phyloP scores from a whole-genome alignment of 2,888 invertebrate genomes.

The Drosophila conformis region DNA sequence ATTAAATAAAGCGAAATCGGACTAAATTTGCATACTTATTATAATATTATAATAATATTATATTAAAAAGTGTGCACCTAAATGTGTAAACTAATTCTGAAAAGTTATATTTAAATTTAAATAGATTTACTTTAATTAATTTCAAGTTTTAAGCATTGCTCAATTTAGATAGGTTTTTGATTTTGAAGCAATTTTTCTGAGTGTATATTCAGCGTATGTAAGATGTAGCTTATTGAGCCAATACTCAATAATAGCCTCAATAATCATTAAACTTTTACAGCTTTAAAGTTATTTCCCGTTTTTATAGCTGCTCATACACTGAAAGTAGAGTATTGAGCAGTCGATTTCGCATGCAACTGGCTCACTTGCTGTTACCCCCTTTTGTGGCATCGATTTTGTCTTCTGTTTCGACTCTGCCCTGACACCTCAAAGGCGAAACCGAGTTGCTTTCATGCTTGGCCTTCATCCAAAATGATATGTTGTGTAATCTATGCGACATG shows the following conservation, averaged over 20 bases:
- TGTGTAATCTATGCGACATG: conserved; percentile 66
- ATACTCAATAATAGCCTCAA: neutral
- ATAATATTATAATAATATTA: too few relatives aligned
- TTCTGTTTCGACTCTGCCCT: conserved; percentile 25
- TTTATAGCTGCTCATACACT: neutral
- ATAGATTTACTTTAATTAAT: neutral
- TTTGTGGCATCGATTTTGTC: neutral
- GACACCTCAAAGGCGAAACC: conserved; percentile 24
- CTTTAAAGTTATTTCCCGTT: neutral
- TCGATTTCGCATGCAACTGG: neutral
- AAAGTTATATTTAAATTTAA: neutral
- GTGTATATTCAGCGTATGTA: neutral
- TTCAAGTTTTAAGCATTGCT: neutral
- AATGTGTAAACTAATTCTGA: neutral
- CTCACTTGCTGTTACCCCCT: neutral
- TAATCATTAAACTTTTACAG: neutral
- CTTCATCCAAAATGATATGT: conserved; percentile 56
- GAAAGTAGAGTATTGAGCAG: neutral
- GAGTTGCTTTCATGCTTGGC: conserved; percentile 30
- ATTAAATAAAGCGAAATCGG: neutral
- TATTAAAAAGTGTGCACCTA: too few relatives aligned
- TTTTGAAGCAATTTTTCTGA: neutral
- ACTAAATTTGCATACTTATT: neutral
- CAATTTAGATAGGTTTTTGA: too few relatives aligned
- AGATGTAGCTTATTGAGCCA: neutral